A percentile compares a stretch with the other conserved stretches of the same genome.
Conservation (phyloP, 2,113 vertebrate species). For the Macquaria ambigua region DNA sequence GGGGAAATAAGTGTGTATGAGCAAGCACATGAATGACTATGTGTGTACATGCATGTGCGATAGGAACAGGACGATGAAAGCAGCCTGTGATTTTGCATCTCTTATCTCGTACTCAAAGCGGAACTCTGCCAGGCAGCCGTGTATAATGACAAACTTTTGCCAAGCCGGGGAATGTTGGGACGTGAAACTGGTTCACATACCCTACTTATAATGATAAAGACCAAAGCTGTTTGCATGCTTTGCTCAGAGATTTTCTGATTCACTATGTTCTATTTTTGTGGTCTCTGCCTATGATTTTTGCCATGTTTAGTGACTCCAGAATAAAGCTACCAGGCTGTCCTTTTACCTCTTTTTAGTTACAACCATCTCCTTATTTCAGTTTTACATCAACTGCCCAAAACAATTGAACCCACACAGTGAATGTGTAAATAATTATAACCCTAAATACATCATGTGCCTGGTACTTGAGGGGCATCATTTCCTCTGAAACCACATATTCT, state of each 20-base stretch:
- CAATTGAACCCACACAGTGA: background rate
- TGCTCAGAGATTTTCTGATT: background rate
- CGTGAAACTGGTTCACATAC: slow-evolving; percentile 16
- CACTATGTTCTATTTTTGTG: background rate
- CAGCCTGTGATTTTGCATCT: slow-evolving; percentile 59
- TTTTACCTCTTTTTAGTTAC: background rate
- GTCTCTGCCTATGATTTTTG: background rate
- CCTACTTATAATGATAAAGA: background rate
- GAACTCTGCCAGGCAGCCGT: slow-evolving; percentile 37
- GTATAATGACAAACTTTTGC: slow-evolving; percentile 53
- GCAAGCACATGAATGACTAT: background rate
- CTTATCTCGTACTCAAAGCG: slow-evolving; percentile 51
- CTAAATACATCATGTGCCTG: slow-evolving; percentile 25
- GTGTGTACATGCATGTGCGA: slow-evolving; percentile 28
- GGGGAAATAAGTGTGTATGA: background rate
- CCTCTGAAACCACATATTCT: slow-evolving; percentile 31
- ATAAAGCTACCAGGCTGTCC: background rate
- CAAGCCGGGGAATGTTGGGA: slow-evolving; percentile 10
- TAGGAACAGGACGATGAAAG: slow-evolving; percentile 21
- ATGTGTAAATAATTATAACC: slow-evolving; percentile 6
- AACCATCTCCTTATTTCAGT: background rate
- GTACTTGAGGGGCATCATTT: slow-evolving; percentile 24
- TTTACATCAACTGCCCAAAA: background rate
- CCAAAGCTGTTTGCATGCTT: background rate
- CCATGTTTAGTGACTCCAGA: background rate